phyloP scores from a whole-genome alignment of 2,888 invertebrate species.

The Glyphotaelius pellucidus region DNA sequence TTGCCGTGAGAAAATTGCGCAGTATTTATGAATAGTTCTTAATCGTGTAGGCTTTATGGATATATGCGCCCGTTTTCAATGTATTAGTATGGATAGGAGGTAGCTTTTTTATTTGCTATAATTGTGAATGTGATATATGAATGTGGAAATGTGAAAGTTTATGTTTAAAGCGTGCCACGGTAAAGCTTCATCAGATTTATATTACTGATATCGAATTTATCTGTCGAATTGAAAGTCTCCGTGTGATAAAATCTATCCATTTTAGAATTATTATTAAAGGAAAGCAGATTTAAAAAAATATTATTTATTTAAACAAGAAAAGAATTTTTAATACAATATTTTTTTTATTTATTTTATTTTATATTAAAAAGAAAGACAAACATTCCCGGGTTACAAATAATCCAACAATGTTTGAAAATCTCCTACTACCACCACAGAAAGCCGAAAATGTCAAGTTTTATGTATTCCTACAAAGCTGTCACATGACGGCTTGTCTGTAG shows the following conservation, averaged over 20 bases:
- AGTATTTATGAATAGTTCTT: conserved; percentile 17
- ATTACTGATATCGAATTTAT: not conserved
- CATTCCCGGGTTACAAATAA: too few species aligned
- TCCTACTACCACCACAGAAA: too few species aligned
- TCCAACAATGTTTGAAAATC: too few species aligned
- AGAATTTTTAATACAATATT: too few species aligned
- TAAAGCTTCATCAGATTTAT: not conserved
- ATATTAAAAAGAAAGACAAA: too few species aligned
- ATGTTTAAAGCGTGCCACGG: not conserved
- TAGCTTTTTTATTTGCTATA: not conserved
- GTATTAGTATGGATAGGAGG: not conserved
- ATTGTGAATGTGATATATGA: not conserved
- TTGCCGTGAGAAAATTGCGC: conserved; percentile 46
- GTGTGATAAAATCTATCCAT: not conserved
- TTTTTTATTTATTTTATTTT: too few species aligned
- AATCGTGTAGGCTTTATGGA: conserved; percentile 8
- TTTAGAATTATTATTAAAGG: not conserved
- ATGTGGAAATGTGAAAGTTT: not conserved
- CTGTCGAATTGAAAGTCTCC: not conserved
- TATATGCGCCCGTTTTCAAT: not conserved
- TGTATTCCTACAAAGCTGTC: too few species aligned
- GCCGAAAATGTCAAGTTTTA: too few species aligned
- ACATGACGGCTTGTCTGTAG: too few species aligned
- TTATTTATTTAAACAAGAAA: too few species aligned
- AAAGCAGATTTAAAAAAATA: too few species aligned